Evolutionary conservation across 2,888 invertebrate species (phyloP).

Genomic region (Sialis fuliginosa): DNA sequence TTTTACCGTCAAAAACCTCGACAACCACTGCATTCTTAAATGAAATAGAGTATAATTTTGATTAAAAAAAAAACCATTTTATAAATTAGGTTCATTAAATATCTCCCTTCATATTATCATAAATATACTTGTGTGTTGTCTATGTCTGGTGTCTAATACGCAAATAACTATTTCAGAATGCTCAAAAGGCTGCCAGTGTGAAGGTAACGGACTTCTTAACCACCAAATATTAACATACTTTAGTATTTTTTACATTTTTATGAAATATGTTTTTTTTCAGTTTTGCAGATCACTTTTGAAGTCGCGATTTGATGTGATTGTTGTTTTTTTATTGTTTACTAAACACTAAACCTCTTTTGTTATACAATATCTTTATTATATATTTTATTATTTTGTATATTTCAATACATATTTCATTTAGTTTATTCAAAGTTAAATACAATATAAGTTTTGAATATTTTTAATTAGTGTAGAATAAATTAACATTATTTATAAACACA

Average conservation of each 20-base stretch:
- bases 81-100: no score
- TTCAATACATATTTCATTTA: neutral
- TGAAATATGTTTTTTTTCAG: neutral
- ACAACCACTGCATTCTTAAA: no score
- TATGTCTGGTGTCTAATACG: neutral
- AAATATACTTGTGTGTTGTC: neutral
- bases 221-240: neutral
- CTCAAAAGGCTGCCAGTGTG: constrained; percentile 3
- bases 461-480: no score
- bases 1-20: no score
- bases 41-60: no score
- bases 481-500: no score
- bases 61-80: no score
- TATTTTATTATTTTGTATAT: neutral
- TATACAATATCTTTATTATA: neutral
- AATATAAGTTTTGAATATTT: no score
- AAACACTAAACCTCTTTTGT: neutral
- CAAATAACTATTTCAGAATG: constrained; percentile 7
- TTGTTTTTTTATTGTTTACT: neutral
- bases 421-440: no score
- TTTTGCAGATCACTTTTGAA: neutral
- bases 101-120: no score
- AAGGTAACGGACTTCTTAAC: constrained; percentile 2
- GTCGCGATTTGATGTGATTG: neutral
- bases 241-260: no score